Evolutionary conservation across 2,797 vertebrate species (phyloP), one percentile per base, ranked within the genome.

Genomic region (Bucorvus abyssinicus): DNA sequence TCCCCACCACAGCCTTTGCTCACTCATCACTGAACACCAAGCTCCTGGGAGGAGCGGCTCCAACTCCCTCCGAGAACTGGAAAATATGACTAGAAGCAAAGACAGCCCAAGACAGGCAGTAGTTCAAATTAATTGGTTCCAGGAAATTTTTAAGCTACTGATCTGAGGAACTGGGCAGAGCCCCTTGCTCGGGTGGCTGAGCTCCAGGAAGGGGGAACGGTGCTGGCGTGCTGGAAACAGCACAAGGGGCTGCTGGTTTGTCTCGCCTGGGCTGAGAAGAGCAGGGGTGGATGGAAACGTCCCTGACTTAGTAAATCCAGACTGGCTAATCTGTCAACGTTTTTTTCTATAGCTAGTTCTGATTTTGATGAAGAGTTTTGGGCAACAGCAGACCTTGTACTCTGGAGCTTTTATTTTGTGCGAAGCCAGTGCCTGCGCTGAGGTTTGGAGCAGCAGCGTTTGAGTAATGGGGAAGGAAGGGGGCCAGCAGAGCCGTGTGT

Each of bases 141-240:
- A 16, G 24, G 27, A 80, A 68, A 68, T 38, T 32, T 80, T 81
- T 38, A 80, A 85, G 60, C 29, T 63, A 29, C 29, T 83, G n/a
- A 80, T 63, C 22, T 0, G 2, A 83, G 50, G 44, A 73, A 71
- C 30, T 27, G 13, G 15, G 44, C 74, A 87, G 21, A 78, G 22
- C 0, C 26, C 36, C 13, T 17, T 61, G n/a, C 42, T 57, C 1
- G 1, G 32, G 36, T 18, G 29, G 3, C 23, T 16, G 47, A 21
- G 36, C 34, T 63, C 53, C n/a, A 52, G 61, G 53, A 65, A 84
- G 40, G 13, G 19, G 32, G 53, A 73, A 57, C 8, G n/a, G n/a
- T 59, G 19, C 12, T n/a, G 49, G n/a, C 7, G 6, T 45, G 20
- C 20, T 76, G 45, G 32, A 36, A 93, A 57, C 12, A 73, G 47